Evolutionary conservation across 2,113 vertebrate genomes (phyloP).

Genomic region (Cepphus grylle): DNA sequence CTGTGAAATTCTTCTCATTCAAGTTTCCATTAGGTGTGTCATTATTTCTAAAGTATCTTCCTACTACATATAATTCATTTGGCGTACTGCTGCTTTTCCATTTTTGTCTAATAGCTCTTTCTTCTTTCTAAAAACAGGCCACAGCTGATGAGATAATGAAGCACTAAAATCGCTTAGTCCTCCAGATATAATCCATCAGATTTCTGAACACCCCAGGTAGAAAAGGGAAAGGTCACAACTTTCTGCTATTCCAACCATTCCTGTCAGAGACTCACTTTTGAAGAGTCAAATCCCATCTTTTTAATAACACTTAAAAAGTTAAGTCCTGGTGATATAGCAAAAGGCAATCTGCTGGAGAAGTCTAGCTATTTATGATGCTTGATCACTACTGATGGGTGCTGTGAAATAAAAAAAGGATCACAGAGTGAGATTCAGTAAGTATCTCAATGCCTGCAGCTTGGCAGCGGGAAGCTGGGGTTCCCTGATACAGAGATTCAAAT

Average conservation of each 20-base stretch:
- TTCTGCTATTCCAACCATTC: background rate
- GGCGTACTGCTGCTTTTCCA: constrained; percentile 4
- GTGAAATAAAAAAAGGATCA: background rate
- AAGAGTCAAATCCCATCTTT: background rate
- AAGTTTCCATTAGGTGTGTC: background rate
- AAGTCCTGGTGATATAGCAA: background rate
- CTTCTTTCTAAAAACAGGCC: constrained; percentile 3
- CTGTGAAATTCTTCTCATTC: background rate
- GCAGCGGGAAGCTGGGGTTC: background rate
- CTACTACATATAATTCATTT: background rate
- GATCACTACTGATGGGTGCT: background rate
- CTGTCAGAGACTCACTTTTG: background rate
- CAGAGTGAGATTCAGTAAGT: background rate
- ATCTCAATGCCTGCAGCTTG: background rate
- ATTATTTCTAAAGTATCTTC: constrained; percentile 3
- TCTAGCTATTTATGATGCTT: background rate
- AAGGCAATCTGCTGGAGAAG: background rate
- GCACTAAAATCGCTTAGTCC: constrained; percentile 4
- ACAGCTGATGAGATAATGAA: constrained; percentile 4
- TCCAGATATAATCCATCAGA: background rate
- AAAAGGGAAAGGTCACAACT: background rate
- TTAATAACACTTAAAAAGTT: background rate
- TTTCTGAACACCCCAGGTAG: background rate
- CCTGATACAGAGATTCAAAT: background rate
- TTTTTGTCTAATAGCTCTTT: background rate